Percentiles rank a stretch among this genome's conserved stretches.
Conservation (phyloP, 2,797 vertebrate genomes). For the Enteromius paludinosus region DNA sequence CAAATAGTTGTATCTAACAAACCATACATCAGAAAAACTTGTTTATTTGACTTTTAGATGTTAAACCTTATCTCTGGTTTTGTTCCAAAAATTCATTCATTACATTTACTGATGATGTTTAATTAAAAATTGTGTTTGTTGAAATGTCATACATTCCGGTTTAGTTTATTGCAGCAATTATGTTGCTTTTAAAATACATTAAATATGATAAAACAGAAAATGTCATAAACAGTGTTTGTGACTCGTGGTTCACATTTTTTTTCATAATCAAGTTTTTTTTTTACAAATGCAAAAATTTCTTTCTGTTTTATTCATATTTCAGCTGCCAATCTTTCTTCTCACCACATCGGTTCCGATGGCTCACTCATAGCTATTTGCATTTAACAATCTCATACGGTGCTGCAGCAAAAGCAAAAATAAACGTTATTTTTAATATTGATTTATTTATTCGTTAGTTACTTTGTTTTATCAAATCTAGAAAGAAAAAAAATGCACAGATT, state of each 20-base stretch:
- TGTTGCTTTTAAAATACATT: neutral
- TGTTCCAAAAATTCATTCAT: no score
- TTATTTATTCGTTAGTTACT: neutral
- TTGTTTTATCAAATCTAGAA: neutral
- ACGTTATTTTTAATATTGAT: neutral
- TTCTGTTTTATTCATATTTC: neutral
- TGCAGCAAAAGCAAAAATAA: neutral
- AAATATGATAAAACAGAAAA: neutral
- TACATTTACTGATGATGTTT: neutral
- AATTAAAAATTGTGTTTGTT: neutral
- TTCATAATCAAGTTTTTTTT: no score
- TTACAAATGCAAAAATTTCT: no score
- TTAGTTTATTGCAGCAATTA: neutral
- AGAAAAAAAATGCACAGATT: neutral
- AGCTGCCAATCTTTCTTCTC: neutral
- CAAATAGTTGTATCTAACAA: no score
- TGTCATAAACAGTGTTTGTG: neutral
- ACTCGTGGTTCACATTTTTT: no score
- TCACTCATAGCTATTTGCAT: neutral
- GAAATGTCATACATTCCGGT: neutral
- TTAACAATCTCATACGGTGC: neutral
- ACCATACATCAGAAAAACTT: no score
- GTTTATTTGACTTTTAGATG: no score
- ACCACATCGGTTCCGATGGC: neutral
- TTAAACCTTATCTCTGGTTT: no score